phyloP scores from a whole-genome alignment of 2,888 invertebrate species.

The Lasioglossum zephyrum region DNA sequence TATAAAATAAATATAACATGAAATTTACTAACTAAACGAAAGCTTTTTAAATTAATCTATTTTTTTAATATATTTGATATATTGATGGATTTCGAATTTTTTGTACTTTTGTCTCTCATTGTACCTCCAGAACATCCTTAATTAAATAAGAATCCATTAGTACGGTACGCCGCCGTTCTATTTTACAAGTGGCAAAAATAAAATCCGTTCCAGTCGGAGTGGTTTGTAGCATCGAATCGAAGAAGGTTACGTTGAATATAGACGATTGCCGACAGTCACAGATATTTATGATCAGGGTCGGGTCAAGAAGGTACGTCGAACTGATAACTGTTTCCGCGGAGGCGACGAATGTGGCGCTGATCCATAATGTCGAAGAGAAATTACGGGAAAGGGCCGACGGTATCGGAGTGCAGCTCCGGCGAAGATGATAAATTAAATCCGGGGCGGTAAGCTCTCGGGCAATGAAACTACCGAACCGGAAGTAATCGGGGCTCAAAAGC shows the following conservation, averaged over 20 bases:
- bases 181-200: background rate
- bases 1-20: too few species aligned
- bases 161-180: background rate
- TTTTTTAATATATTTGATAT: too few species aligned
- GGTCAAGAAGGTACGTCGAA: conserved; percentile 12
- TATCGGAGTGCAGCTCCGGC: conserved; percentile 47
- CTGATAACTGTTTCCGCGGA: conserved; percentile 38
- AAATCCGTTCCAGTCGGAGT: background rate
- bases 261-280: background rate
- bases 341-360: conserved; percentile 10
- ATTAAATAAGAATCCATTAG: background rate
- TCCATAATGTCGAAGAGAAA: conserved; percentile 49
- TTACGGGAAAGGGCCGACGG: conserved; percentile 22
- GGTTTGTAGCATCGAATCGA: background rate
- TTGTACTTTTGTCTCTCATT: too few species aligned
- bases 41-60: too few species aligned
- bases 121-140: too few species aligned
- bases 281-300: background rate
- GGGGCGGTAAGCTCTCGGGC: conserved; percentile 66
- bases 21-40: too few species aligned
- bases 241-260: background rate
- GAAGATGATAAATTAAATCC: conserved; percentile 73
- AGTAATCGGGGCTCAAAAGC: conserved; percentile 77
- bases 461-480: conserved; percentile 76
- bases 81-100: too few species aligned